A percentile compares a stretch with the other conserved stretches of the same genome.
Evolutionary conservation across 2,113 vertebrate species (phyloP).

Genomic region (Esox niger): DNA sequence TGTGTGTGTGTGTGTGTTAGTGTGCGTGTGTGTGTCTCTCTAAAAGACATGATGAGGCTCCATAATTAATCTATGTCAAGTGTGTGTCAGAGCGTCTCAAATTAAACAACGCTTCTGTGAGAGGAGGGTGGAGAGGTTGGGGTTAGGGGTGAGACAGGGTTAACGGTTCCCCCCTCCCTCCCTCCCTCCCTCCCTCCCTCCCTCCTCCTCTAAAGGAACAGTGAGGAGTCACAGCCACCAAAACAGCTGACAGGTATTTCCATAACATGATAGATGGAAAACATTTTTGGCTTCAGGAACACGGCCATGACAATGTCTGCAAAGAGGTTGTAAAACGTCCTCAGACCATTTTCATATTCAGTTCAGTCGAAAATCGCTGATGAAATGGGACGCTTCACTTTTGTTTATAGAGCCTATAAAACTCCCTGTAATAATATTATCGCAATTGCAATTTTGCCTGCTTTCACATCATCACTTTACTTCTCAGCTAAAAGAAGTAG

Average conservation of each 20-base stretch:
- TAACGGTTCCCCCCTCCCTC: constrained; percentile 30
- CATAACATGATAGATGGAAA: too few relatives aligned
- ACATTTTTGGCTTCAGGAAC: neutral
- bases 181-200: constrained; percentile 26
- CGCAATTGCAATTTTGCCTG: neutral
- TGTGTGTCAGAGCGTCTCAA: constrained; percentile 39
- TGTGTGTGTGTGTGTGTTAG: constrained; percentile 5
- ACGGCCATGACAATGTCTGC: neutral
- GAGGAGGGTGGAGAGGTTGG: constrained; percentile 2
- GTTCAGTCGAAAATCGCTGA: too few relatives aligned
- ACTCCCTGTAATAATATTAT: neutral
- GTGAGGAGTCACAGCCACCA: too few relatives aligned
- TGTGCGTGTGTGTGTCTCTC: neutral
- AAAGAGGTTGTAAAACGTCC: neutral
- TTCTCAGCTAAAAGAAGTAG: neutral
- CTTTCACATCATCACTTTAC: neutral
- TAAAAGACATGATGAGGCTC: constrained; percentile 37
- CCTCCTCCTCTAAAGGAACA: constrained; percentile 29
- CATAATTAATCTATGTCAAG: constrained; percentile 56
- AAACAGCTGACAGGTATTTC: constrained; percentile 11
- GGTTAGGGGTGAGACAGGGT: constrained; percentile 11
- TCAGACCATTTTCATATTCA: neutral
- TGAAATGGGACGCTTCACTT: neutral
- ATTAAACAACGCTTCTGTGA: constrained; percentile 37
- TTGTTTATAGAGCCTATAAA: neutral